Percentiles rank a stretch among this genome's conserved stretches.
These are phyloP conservation scores for Turritopsis rubra DNA, from an alignment of 30 jellyfish, hydroid and myxozoan species.

Conservation along the genomic window DNA sequence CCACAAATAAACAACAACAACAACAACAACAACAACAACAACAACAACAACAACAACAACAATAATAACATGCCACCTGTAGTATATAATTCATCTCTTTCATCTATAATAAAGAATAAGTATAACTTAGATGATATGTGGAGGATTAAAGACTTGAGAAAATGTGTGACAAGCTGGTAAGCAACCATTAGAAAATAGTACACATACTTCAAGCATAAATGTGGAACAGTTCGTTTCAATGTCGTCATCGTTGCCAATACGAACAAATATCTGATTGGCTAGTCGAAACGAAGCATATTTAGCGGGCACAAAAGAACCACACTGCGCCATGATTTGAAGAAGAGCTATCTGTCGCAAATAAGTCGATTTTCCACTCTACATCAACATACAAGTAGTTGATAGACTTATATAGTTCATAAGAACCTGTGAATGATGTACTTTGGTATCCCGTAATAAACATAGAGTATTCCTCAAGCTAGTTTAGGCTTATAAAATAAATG, in stretches of 20 bases:
- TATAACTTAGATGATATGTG: not conserved
- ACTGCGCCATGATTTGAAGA: slow-evolving; percentile 88
- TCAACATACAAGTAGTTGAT: too few relatives aligned
- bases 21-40: too few relatives aligned
- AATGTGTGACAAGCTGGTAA: not conserved
- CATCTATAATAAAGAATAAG: slow-evolving; percentile 43
- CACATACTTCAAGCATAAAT: slow-evolving; percentile 75
- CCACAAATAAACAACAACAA: too few relatives aligned
- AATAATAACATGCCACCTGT: too few relatives aligned
- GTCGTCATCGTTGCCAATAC: slow-evolving; percentile 95
- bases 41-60: too few relatives aligned
- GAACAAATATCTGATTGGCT: slow-evolving; percentile 73
- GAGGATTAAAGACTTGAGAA: not conserved
- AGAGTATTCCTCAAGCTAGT: too few relatives aligned
- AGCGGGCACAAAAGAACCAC: slow-evolving; percentile 93
- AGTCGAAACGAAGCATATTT: slow-evolving; percentile 78
- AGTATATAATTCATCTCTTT: slow-evolving; percentile 72
- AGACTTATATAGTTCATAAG: too few relatives aligned
- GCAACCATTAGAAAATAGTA: too few relatives aligned
- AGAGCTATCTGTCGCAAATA: slow-evolving; percentile 76
- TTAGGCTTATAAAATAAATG: not conserved
- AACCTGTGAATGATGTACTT: too few relatives aligned
- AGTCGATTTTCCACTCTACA: slow-evolving; percentile 91
- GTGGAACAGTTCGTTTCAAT: slow-evolving; percentile 91
- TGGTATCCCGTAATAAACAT: too few relatives aligned